Evolutionary conservation across 2,797 vertebrate genomes (phyloP).

Genomic region (Erpetoichthys calabaricus): DNA sequence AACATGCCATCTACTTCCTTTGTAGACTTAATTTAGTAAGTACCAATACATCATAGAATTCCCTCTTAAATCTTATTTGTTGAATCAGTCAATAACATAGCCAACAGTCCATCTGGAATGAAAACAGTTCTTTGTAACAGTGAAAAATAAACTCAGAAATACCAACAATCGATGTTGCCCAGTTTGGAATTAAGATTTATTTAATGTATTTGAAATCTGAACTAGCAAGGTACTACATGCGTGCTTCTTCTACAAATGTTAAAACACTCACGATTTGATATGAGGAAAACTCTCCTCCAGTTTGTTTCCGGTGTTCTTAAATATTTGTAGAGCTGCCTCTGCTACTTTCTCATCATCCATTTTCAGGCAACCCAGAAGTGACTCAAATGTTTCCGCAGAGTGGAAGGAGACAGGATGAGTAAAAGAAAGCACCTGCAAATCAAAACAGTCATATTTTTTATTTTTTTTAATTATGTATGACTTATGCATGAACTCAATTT

Average conservation of each 20-base stretch:
- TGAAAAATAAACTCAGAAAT: no score
- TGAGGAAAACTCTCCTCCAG: constrained; percentile 95
- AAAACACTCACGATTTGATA: constrained; percentile 79
- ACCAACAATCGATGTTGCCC: no score
- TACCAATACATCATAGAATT: no score
- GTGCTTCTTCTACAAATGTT: background rate
- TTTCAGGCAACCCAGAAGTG: constrained; percentile 86
- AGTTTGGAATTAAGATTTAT: background rate
- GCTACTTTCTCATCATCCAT: constrained; percentile 98
- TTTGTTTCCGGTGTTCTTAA: constrained; percentile 90
- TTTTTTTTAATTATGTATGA: no score
- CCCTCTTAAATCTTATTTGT: no score
- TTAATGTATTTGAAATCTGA: background rate
- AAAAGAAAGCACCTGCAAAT: constrained; percentile 85
- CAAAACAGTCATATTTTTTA: background rate
- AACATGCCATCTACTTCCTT: no score
- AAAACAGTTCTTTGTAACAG: no score
- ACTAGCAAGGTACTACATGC: background rate
- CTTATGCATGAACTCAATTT: no score
- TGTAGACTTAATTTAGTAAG: no score
- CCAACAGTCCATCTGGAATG: no score
- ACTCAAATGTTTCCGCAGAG: constrained; percentile 97
- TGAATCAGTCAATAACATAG: no score
- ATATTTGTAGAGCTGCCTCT: constrained; percentile 92
- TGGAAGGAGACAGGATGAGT: constrained; percentile 96